Base-by-base conservation (phyloP, 2,797 vertebrate genomes). In the Neopelma chrysocephalum region DNA sequence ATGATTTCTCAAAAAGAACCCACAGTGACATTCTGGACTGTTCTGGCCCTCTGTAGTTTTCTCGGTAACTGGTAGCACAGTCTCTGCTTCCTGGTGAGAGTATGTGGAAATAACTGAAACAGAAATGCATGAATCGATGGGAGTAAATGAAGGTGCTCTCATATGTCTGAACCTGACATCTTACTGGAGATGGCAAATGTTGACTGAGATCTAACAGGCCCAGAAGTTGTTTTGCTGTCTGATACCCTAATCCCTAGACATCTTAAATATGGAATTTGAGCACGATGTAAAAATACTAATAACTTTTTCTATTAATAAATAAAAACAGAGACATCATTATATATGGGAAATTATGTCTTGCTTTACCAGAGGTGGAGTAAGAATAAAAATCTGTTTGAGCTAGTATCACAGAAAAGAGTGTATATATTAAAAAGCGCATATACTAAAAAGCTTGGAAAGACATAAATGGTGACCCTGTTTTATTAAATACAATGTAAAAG, bases 101-200 rank as follows among this genome's bases (percentile, higher is more conserved):
- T 1, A 3, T 17, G 38, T 89, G 40, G 21, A 79, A 81, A 48
- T 13, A 79, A 48, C 21, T 70, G 48, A 58, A 78, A 77, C 11
- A 58, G 47, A 78, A 90, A 47, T 3, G 9, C 11, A 42, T 15
- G 21, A 22, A 50, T 71, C 32, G 31, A 31, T 17, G n/a, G 27
- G 31, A 61, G 25, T 21, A 54, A 89, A 78, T 18, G 31, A 19
- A 75, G 7, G 22, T 62, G 18, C 7, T 18, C 23, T 47, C 22
- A 32, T 27, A 29, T 13, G 82, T 82, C 40, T 7, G 3, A 34
- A 31, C 15, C 31, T 40, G 12, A 18, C 45, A 5, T 43, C 76
- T 58, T 51, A 69, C 4, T 0, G 0, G 48, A 0, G 0, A 51
- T 22, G 17, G 36, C 15, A 79, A 53, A 71, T 15, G n/a, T 27